Evolutionary conservation across 2,113 vertebrate species (phyloP).

Genomic region (Datnioides undecimradiatus): DNA sequence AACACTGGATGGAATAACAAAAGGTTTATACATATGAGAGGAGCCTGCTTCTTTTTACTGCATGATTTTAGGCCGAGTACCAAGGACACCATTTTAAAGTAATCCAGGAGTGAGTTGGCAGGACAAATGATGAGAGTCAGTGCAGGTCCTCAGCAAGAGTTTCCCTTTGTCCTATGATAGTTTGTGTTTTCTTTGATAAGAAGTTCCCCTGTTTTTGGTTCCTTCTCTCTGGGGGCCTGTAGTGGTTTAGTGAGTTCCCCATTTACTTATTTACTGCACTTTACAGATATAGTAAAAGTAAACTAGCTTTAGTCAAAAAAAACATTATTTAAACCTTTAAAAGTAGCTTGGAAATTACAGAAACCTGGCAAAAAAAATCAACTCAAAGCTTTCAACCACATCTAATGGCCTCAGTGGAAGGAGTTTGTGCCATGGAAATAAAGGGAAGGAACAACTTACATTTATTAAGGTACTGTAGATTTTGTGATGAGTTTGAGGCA

Average conservation of each 20-base stretch:
- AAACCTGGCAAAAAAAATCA: not conserved
- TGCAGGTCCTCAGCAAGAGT: not conserved
- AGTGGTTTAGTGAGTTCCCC: not conserved
- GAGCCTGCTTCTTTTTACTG: constrained; percentile 41
- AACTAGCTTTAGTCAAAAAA: not conserved
- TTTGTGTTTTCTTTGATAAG: constrained; percentile 3
- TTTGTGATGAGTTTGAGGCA: not conserved
- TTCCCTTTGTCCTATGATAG: not conserved
- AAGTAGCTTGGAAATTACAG: not conserved
- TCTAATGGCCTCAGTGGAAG: not conserved
- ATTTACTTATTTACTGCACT: not conserved
- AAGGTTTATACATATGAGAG: constrained; percentile 35
- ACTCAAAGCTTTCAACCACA: not conserved
- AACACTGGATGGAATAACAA: constrained; percentile 42
- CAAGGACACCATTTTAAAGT: constrained; percentile 36
- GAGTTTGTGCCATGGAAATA: not conserved
- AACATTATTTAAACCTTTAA: not conserved
- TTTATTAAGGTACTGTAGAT: not conserved
- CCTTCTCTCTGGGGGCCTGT: not conserved
- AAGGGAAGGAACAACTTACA: not conserved
- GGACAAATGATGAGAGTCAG: constrained; percentile 5
- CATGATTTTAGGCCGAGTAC: constrained; percentile 22
- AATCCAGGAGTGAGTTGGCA: constrained; percentile 35
- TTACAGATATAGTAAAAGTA: too few species aligned
- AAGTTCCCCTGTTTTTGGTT: not conserved